Conservation (phyloP, 2,113 vertebrate species). For the Pterocles orientalis region DNA sequence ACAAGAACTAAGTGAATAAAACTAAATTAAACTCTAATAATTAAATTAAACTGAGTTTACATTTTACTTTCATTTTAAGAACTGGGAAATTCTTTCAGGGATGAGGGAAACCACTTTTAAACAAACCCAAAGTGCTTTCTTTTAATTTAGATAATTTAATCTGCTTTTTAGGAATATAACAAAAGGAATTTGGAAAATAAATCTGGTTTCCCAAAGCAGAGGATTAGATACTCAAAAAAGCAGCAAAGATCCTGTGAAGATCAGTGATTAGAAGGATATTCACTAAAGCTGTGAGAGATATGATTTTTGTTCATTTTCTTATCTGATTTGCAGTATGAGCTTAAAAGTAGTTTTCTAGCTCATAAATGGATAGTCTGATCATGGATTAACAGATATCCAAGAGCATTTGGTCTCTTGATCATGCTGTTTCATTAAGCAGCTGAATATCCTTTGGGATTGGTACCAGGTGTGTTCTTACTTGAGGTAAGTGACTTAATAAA, state of each 20-base stretch:
- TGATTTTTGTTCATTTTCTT: neutral
- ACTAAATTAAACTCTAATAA: neutral
- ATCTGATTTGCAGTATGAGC: neutral
- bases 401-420: neutral
- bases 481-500: neutral
- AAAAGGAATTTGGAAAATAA: neutral
- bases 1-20: neutral
- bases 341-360: neutral
- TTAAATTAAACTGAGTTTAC: neutral
- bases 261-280: neutral
- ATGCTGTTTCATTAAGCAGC: neutral
- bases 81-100: neutral
- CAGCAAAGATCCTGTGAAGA: neutral
- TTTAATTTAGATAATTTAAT: neutral
- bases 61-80: neutral
- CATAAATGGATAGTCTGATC: neutral
- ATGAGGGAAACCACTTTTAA: neutral
- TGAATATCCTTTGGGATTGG: neutral
- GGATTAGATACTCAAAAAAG: neutral
- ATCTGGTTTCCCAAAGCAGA: neutral
- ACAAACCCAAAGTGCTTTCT: neutral
- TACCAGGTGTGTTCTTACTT: neutral
- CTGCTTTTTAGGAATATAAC: neutral
- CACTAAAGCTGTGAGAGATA: neutral
- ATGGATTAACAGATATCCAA: neutral